Conservation (phyloP, 2,888 invertebrate genomes). For the Harpalus rufipes region DNA sequence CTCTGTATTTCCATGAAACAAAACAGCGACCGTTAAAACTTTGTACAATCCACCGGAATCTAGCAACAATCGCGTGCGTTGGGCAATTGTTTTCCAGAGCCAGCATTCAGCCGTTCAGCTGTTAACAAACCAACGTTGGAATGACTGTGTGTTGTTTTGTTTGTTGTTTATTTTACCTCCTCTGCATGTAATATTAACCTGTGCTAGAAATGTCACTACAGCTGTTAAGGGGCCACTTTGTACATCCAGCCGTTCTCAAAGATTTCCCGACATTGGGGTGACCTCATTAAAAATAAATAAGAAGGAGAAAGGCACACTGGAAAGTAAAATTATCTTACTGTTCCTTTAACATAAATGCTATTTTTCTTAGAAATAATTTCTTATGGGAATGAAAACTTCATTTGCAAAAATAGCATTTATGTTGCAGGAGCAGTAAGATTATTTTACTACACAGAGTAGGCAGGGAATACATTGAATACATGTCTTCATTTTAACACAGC, state of each 20-base stretch:
- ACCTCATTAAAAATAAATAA: no score
- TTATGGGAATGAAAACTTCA: no score
- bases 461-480: no score
- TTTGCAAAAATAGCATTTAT: no score
- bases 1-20: conserved; percentile 1
- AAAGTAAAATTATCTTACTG: no score
- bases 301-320: no score
- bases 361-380: no score
- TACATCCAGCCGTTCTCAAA: background rate
- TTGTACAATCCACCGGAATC: conserved; percentile 45
- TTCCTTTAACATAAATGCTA: no score
- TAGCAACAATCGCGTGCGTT: conserved; percentile 47
- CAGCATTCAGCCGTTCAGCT: conserved; percentile 6
- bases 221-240: conserved; percentile 3
- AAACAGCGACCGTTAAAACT: conserved; percentile 28
- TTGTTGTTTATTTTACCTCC: conserved; percentile 39
- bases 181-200: conserved; percentile 43
- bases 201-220: conserved; percentile 1
- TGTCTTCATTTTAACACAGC: no score
- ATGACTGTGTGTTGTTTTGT: background rate
- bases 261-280: background rate
- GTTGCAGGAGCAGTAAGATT: no score
- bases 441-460: no score
- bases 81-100: conserved; percentile 13
- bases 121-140: conserved; percentile 6